Evolutionary conservation across 2,113 vertebrate species (phyloP).

Genomic region (Sceloporus tristichus): DNA sequence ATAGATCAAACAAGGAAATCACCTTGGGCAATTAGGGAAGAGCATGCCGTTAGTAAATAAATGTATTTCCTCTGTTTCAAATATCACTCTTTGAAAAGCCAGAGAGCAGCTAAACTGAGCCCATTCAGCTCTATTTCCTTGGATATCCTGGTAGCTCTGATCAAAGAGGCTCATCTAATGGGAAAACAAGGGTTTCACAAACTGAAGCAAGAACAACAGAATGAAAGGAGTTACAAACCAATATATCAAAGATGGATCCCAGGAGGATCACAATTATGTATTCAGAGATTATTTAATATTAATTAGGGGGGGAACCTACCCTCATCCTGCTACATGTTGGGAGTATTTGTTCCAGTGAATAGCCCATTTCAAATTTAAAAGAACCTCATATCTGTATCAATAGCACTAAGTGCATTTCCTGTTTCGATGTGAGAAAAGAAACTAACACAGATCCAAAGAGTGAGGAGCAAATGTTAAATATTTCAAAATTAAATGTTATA

Average conservation of each 20-base stretch:
- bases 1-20: too few relatives aligned
- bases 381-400: fast-evolving
- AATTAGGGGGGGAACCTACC: background rate
- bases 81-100: background rate
- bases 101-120: too few relatives aligned
- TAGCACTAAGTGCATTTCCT: background rate
- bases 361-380: background rate
- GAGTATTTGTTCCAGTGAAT: fast-evolving
- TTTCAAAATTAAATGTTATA: background rate
- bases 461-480: background rate
- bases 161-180: background rate
- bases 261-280: background rate
- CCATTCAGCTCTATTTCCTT: background rate
- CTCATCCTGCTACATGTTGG: background rate
- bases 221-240: background rate
- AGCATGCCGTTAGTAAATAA: background rate
- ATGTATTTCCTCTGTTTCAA: background rate
- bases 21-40: background rate
- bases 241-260: background rate
- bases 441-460: background rate
- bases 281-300: background rate
- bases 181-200: background rate
- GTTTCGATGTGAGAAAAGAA: background rate
- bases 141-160: background rate
- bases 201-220: background rate